Percentiles rank a stretch among this genome's conserved stretches.
These are phyloP conservation scores for Ectropis grisescens DNA, from an alignment of 1,140 invertebrate species.

Conservation along the genomic window DNA sequence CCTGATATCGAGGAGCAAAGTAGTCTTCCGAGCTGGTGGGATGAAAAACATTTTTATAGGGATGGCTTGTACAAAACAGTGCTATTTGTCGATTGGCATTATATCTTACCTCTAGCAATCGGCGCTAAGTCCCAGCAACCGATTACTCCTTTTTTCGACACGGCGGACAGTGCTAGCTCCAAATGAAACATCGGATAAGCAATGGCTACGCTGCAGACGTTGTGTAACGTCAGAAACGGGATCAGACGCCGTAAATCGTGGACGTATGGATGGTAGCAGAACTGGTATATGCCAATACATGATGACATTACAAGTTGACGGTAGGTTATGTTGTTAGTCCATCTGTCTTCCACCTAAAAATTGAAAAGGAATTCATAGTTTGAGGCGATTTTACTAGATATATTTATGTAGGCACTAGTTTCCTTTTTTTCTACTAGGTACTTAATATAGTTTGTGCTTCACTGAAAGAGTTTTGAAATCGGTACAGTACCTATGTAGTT, in stretches of 20 bases:
- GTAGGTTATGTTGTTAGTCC: slow-evolving; percentile 57
- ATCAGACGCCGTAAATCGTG: slow-evolving; percentile 36
- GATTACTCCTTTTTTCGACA: slow-evolving; percentile 44
- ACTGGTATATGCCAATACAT: slow-evolving; percentile 45
- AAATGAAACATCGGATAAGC: slow-evolving; percentile 48
- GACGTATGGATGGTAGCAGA: slow-evolving; percentile 57
- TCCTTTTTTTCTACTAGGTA: no score
- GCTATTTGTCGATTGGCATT: no score
- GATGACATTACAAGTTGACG: slow-evolving; percentile 47
- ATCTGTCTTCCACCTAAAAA: slow-evolving; percentile 35
- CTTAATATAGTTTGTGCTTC: no score
- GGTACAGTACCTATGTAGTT: no score
- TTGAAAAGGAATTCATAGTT: not conserved
- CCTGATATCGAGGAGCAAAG: no score
- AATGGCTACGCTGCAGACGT: slow-evolving; percentile 41
- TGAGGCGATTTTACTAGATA: no score
- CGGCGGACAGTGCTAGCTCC: slow-evolving; percentile 45
- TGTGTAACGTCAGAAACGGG: slow-evolving; percentile 46
- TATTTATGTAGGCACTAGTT: no score
- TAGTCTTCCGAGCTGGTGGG: no score
- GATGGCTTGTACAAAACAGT: no score
- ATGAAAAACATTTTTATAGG: no score
- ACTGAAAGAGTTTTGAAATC: no score
- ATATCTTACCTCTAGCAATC: slow-evolving; percentile 40
- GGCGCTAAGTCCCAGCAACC: slow-evolving; percentile 55